Conservation (phyloP, 2,797 vertebrate genomes). For the Manis crassicaudata region DNA sequence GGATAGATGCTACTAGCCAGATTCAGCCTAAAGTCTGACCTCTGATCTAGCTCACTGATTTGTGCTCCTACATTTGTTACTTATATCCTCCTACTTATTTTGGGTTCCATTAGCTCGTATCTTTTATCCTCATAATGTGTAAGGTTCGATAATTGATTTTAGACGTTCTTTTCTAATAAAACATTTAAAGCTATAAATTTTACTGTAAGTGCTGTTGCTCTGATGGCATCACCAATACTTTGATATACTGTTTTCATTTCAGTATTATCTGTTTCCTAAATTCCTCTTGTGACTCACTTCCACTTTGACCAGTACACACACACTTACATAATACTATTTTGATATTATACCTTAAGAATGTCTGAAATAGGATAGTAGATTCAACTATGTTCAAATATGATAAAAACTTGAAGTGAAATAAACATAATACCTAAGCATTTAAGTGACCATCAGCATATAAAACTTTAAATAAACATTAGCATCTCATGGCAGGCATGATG, state of each 20-base stretch:
- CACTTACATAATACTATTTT: neutral
- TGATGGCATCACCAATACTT: neutral
- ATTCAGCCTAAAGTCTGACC: neutral
- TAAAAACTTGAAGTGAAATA: neutral
- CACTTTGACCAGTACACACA: neutral
- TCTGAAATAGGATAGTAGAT: neutral
- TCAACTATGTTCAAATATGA: neutral
- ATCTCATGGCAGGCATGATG: neutral
- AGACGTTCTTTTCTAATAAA: neutral
- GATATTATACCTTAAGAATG: neutral
- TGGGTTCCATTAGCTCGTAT: neutral
- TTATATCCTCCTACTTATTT: neutral
- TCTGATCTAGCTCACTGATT: neutral
- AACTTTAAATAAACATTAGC: neutral
- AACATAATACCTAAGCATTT: neutral
- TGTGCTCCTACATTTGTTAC: neutral
- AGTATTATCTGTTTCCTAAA: neutral
- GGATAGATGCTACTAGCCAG: neutral
- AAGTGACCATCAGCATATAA: neutral
- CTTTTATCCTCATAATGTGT: neutral
- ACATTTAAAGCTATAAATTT: neutral
- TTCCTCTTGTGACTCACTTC: neutral
- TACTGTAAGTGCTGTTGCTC: neutral
- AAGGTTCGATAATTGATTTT: neutral
- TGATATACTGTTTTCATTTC: neutral